phyloP scores from a whole-genome alignment of 2,113 vertebrate genomes.

The Oryctolagus cuniculus region DNA sequence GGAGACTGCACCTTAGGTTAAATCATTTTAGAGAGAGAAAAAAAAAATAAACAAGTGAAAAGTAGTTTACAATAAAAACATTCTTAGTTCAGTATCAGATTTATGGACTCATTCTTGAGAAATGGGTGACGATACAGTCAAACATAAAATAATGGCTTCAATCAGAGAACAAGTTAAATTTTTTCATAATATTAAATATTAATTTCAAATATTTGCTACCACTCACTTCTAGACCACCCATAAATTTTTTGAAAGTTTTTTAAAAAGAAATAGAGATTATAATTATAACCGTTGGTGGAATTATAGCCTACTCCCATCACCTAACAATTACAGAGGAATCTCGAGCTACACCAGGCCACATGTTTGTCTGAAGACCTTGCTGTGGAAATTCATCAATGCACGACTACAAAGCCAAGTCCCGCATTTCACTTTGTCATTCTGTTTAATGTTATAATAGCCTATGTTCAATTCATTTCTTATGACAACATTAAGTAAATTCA shows the following conservation, averaged over 20 bases:
- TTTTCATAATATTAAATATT: conserved; percentile 37
- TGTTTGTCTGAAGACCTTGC: background rate
- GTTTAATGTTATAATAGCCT: conserved; percentile 53
- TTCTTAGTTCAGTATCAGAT: background rate
- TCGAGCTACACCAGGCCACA: rapidly evolving
- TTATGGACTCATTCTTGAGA: conserved; percentile 40
- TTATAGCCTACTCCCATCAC: background rate
- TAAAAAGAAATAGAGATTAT: background rate
- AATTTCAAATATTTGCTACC: conserved; percentile 62
- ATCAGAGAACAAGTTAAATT: background rate
- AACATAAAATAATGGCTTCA: conserved; percentile 35
- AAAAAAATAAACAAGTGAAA: conserved; percentile 36
- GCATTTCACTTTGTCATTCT: conserved; percentile 52
- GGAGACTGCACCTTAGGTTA: background rate
- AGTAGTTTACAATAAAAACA: conserved; percentile 40
- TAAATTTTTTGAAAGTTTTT: conserved; percentile 14
- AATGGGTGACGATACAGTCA: background rate
- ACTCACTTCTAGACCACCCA: background rate
- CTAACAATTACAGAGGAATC: background rate
- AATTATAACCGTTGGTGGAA: background rate
- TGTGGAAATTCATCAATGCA: background rate
- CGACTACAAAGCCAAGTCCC: conserved; percentile 39
- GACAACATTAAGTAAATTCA: conserved; percentile 65
- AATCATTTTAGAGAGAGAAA: conserved; percentile 51
- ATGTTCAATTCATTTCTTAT: conserved; percentile 64